These are phyloP conservation scores for Gobio occitaniae DNA, from an alignment of 2,797 vertebrate genomes.

Conservation along the genomic window DNA sequence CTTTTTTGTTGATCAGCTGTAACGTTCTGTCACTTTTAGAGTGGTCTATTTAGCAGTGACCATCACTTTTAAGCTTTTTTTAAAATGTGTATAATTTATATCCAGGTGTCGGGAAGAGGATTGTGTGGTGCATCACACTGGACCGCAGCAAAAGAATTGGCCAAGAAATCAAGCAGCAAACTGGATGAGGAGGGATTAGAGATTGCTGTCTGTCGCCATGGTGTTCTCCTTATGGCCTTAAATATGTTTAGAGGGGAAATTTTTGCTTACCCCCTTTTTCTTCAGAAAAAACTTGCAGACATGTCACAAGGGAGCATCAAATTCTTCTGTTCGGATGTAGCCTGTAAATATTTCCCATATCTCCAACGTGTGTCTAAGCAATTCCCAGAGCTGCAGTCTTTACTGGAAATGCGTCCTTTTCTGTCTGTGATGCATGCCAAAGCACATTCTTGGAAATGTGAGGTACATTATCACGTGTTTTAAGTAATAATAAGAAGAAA, in stretches of 20 bases:
- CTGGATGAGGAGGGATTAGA: background rate
- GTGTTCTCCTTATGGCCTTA: background rate
- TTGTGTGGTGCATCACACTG: background rate
- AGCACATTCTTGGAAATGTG: slow-evolving; percentile 3
- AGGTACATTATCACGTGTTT: background rate
- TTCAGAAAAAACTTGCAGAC: background rate
- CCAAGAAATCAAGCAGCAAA: slow-evolving; percentile 12
- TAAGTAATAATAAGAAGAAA: background rate
- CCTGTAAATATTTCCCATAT: background rate
- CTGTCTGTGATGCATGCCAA: background rate
- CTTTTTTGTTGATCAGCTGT: too few species aligned
- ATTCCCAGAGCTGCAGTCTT: background rate
- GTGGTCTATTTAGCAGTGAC: too few species aligned
- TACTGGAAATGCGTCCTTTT: background rate
- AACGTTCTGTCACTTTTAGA: too few species aligned
- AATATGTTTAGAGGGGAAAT: slow-evolving; percentile 3
- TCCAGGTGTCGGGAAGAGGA: too few species aligned
- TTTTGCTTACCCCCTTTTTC: background rate
- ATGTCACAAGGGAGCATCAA: background rate
- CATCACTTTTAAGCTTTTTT: too few species aligned
- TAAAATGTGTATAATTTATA: too few species aligned
- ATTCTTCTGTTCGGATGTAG: background rate
- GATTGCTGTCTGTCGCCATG: slow-evolving; percentile 12
- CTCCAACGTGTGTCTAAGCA: background rate
- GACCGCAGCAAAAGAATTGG: background rate